Evolutionary conservation across 2,888 invertebrate genomes (phyloP).

Genomic region (Meliscaeva auricollis): DNA sequence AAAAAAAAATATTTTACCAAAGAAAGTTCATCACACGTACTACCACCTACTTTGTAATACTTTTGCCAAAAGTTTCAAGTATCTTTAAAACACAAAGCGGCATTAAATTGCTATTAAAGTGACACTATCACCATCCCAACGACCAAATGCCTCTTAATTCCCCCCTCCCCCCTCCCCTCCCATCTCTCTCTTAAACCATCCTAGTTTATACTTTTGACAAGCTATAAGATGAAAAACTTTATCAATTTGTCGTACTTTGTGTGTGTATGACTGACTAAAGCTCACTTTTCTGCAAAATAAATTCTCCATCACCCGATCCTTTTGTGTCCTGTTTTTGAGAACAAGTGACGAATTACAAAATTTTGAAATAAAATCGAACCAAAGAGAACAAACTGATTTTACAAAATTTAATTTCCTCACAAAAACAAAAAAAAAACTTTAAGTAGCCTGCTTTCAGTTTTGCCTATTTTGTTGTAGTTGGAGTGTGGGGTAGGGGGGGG

Average conservation of each 20-base stretch:
- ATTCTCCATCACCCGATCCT: not conserved
- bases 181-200: not conserved
- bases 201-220: constrained; percentile 9
- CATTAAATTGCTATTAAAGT: constrained; percentile 44
- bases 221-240: constrained; percentile 44
- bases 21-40: constrained; percentile 40
- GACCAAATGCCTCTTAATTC: not conserved
- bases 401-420: constrained; percentile 57
- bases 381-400: too few species aligned
- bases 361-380: constrained; percentile 32
- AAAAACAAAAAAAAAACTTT: constrained; percentile 51
- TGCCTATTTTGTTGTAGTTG: not conserved
- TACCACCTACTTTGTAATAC: constrained; percentile 23
- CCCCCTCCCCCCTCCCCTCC: not conserved
- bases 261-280: constrained; percentile 19
- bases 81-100: constrained; percentile 32
- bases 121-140: constrained; percentile 15
- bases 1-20: constrained; percentile 7
- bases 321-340: not conserved
- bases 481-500: too few species aligned
- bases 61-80: constrained; percentile 8
- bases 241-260: constrained; percentile 70
- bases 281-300: not conserved
- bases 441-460: not conserved
- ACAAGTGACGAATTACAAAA: constrained; percentile 18